Evolutionary conservation across 2,113 vertebrate genomes (phyloP).

Genomic region (Lophotis ruficrista): DNA sequence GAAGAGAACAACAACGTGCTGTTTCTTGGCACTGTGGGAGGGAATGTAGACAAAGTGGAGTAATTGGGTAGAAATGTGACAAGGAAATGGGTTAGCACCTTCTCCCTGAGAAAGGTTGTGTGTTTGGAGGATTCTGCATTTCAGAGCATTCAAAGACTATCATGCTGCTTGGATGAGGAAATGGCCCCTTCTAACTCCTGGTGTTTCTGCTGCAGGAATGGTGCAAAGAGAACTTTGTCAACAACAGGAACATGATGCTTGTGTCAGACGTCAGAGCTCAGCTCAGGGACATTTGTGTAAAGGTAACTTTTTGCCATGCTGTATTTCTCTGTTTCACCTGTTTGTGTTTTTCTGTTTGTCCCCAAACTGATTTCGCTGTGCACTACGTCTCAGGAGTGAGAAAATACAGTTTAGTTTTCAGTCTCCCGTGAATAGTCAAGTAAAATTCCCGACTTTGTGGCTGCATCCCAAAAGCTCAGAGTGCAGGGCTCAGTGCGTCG

Average conservation of each 20-base stretch:
- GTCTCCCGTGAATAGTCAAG: not conserved
- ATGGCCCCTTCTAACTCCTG: not conserved
- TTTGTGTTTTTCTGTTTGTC: not conserved
- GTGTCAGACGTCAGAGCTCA: conserved; percentile 90
- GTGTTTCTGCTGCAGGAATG: conserved; percentile 82
- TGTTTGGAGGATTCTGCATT: not conserved
- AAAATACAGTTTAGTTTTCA: not conserved
- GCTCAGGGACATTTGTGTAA: conserved; percentile 91
- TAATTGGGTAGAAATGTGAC: not conserved
- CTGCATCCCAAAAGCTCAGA: not conserved
- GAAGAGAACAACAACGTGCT: not conserved
- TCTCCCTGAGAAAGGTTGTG: not conserved
- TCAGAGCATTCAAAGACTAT: not conserved
- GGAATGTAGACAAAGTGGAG: not conserved
- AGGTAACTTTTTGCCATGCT: conserved; percentile 78
- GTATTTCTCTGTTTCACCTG: not conserved
- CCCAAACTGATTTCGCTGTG: not conserved
- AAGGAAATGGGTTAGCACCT: not conserved
- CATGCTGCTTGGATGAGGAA: not conserved
- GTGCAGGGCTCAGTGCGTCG: not conserved
- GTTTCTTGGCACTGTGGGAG: not conserved
- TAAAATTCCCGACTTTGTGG: not conserved
- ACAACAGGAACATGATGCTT: conserved; percentile 91
- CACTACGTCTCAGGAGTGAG: not conserved
- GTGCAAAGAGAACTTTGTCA: conserved; percentile 96